Percentiles rank a stretch among this genome's conserved stretches.
These are phyloP conservation scores for Poeciliopsis infans DNA, from an alignment of 2,797 vertebrate genomes.

Conservation along the genomic window DNA sequence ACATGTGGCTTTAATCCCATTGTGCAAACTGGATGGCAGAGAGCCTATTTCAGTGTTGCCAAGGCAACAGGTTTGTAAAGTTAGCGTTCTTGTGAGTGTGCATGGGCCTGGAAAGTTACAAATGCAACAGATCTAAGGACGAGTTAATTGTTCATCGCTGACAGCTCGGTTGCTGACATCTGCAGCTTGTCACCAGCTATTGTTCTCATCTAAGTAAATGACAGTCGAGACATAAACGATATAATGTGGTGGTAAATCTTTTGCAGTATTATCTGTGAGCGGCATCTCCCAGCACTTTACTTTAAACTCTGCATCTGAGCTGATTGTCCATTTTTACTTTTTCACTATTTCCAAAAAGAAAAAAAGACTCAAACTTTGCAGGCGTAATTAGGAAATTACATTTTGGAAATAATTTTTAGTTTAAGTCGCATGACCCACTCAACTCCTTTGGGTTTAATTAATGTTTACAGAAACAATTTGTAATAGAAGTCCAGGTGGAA, in stretches of 20 bases:
- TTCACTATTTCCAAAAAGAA: background rate
- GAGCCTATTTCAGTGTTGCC: constrained; percentile 64
- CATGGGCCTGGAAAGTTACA: constrained; percentile 36
- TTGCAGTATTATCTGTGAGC: constrained; percentile 5
- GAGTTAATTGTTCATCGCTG: constrained; percentile 15
- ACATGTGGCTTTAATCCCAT: constrained; percentile 63
- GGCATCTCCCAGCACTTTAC: constrained; percentile 5
- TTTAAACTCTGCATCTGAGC: background rate
- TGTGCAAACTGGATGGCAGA: constrained; percentile 68
- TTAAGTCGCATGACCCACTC: background rate
- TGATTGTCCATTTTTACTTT: background rate
- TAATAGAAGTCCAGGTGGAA: background rate
- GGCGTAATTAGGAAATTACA: background rate
- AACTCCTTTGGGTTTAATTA: background rate
- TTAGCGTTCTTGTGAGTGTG: constrained; percentile 32
- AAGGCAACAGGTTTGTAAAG: constrained; percentile 71
- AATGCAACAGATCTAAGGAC: constrained; percentile 14
- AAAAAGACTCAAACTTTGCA: background rate
- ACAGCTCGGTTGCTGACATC: constrained; percentile 10
- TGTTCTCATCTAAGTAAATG: constrained; percentile 23
- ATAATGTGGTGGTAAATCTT: constrained; percentile 18
- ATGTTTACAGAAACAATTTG: background rate
- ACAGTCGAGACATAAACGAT: constrained; percentile 19
- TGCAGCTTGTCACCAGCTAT: constrained; percentile 14
- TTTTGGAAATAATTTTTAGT: background rate